These are phyloP conservation scores for Apomyelois bistriatella DNA, from an alignment of 2,888 invertebrate genomes.

Conservation along the genomic window DNA sequence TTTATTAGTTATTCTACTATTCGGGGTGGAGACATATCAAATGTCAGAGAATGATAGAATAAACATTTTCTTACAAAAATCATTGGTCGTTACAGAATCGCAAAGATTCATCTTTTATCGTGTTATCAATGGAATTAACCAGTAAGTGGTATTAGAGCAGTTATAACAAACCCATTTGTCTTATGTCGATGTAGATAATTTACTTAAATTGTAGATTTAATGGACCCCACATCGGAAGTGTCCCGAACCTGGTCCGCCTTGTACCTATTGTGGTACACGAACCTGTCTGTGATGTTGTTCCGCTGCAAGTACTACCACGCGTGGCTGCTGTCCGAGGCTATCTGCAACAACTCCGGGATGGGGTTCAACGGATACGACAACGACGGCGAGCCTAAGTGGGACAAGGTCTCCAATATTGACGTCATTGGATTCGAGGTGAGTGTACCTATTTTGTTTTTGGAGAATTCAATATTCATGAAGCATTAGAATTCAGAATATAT, in stretches of 20 bases:
- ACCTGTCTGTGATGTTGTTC: slow-evolving; percentile 88
- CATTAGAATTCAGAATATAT: too few relatives aligned
- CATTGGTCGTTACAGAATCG: too few relatives aligned
- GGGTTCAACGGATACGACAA: slow-evolving; percentile 92
- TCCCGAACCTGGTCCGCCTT: slow-evolving; percentile 71
- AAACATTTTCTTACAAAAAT: too few relatives aligned
- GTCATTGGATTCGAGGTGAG: slow-evolving; percentile 92
- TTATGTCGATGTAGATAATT: too few relatives aligned
- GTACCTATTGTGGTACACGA: slow-evolving; percentile 83
- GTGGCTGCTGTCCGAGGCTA: slow-evolving; percentile 97
- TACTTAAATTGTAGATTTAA: slow-evolving; percentile 48
- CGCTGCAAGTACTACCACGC: slow-evolving; percentile 98
- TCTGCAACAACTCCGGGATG: slow-evolving; percentile 96
- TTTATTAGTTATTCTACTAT: too few relatives aligned
- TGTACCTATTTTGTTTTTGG: not conserved
- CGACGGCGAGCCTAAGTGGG: slow-evolving; percentile 91
- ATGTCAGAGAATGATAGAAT: too few relatives aligned
- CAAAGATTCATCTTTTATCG: too few relatives aligned
- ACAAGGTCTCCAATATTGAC: slow-evolving; percentile 95
- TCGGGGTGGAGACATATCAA: too few relatives aligned
- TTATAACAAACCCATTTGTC: too few relatives aligned
- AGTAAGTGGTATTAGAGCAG: too few relatives aligned
- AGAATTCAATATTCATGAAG: too few relatives aligned
- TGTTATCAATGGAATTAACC: too few relatives aligned
- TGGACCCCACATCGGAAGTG: slow-evolving; percentile 66